Evolutionary conservation across 92 coral and sea anemone genomes (phyloP).

Genomic region (Siderastrea radians): DNA sequence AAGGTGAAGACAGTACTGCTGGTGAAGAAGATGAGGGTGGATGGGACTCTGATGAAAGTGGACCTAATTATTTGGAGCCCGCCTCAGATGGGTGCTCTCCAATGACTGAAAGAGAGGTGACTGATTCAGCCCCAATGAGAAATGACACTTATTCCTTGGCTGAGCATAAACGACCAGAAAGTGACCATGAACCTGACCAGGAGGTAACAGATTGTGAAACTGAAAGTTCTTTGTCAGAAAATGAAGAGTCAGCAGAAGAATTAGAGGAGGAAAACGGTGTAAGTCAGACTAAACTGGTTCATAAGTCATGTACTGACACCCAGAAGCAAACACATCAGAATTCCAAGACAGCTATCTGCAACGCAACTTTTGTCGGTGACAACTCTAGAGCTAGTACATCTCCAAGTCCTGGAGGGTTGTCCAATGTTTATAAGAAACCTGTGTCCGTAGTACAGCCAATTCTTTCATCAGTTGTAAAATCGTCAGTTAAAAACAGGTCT

Average conservation of each 20-base stretch:
- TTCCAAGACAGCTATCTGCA: not conserved
- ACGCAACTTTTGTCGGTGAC: conserved; percentile 15
- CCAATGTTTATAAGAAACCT: not conserved
- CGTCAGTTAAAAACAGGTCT: not conserved
- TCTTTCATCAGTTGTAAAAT: not conserved
- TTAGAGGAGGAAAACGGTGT: not conserved
- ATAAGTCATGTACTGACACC: not conserved
- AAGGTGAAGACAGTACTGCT: not conserved
- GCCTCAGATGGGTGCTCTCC: not conserved
- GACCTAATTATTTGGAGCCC: conserved; percentile 9
- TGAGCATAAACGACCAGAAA: not conserved
- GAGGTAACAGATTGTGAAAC: not conserved
- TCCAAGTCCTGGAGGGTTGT: not conserved
- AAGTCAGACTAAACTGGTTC: not conserved
- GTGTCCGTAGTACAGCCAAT: conserved; percentile 18
- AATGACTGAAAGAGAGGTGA: not conserved
- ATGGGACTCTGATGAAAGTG: conserved; percentile 37
- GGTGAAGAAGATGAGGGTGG: conserved; percentile 2
- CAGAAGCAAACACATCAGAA: not conserved
- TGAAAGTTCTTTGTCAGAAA: not conserved
- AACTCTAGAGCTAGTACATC: not conserved
- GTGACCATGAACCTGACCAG: not conserved
- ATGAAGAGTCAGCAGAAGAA: not conserved
- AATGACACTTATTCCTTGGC: not conserved
- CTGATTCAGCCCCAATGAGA: not conserved